phyloP scores from a whole-genome alignment of 2,797 vertebrate species.

The Streptopelia turtur region DNA sequence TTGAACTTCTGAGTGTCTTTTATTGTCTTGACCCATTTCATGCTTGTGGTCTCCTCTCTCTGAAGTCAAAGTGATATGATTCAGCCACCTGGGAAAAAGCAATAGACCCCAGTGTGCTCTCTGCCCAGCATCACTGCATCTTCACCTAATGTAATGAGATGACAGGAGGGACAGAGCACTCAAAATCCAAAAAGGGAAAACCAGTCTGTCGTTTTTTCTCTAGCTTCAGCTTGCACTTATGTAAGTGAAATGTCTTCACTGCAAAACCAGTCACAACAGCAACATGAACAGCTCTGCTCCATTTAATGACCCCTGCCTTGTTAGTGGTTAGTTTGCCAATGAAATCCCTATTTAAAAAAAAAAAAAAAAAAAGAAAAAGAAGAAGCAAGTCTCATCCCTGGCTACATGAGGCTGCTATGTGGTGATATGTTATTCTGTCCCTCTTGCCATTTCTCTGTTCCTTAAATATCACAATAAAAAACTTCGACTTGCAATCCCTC shows the following conservation, averaged over 20 bases:
- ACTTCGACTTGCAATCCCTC: background rate
- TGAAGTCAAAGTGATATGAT: background rate
- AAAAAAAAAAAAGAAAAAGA: too few relatives aligned
- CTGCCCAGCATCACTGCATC: background rate
- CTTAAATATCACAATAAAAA: background rate
- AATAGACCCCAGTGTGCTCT: background rate
- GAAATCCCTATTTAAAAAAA: background rate
- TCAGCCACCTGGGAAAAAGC: background rate
- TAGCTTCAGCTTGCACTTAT: background rate
- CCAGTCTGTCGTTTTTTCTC: background rate
- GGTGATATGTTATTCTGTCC: background rate
- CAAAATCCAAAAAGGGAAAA: background rate
- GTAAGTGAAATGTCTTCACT: background rate
- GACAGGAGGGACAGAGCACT: background rate
- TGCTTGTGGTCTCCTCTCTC: background rate
- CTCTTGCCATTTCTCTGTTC: background rate
- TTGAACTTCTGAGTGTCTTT: background rate
- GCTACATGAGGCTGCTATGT: fast-evolving
- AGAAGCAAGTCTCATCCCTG: background rate
- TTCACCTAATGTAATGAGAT: background rate
- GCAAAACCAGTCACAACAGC: background rate
- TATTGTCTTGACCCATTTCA: background rate
- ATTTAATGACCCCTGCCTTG: background rate
- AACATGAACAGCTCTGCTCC: background rate
- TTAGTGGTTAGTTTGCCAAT: background rate